These are phyloP conservation scores for Scaptomyza parva DNA, from an alignment of 2,888 invertebrate genomes.

Conservation along the genomic window DNA sequence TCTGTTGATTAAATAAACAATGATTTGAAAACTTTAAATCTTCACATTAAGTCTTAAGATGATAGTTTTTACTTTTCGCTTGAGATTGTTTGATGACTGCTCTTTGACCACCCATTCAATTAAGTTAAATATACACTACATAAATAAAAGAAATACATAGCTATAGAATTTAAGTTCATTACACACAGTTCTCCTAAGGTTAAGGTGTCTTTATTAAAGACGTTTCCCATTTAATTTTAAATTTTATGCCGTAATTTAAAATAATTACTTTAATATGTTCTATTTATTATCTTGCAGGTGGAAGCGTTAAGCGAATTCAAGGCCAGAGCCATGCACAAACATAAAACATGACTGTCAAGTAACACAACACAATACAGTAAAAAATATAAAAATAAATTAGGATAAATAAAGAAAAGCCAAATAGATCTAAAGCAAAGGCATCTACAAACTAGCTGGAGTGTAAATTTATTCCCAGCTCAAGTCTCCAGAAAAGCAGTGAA, in stretches of 20 bases:
- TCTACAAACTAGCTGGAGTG: constrained; percentile 10
- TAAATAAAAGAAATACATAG: background rate
- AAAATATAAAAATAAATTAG: constrained; percentile 8
- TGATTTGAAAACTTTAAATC: too few species aligned
- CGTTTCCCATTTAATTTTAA: background rate
- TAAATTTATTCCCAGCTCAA: constrained; percentile 6
- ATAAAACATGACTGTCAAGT: constrained; percentile 47
- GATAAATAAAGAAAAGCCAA: constrained; percentile 1
- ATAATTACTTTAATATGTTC: background rate
- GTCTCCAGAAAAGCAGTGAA: background rate
- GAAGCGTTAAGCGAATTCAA: constrained; percentile 23
- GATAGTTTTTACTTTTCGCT: background rate
- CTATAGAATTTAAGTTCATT: constrained; percentile 10
- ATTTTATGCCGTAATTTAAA: background rate
- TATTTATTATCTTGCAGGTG: constrained; percentile 39
- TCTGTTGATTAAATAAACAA: too few species aligned
- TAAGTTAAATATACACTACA: constrained; percentile 1
- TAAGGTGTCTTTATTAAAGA: constrained; percentile 11
- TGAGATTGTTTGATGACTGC: background rate
- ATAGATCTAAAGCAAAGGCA: constrained; percentile 13
- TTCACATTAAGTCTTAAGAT: too few species aligned
- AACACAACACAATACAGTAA: constrained; percentile 25
- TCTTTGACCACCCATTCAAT: background rate
- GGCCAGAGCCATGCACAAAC: constrained; percentile 17
- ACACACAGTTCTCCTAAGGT: constrained; percentile 17